A percentile compares a stretch with the other conserved stretches of the same genome.
These are phyloP conservation scores for Chiloscyllium punctatum DNA, from an alignment of 2,797 vertebrate species.

Conservation along the genomic window DNA sequence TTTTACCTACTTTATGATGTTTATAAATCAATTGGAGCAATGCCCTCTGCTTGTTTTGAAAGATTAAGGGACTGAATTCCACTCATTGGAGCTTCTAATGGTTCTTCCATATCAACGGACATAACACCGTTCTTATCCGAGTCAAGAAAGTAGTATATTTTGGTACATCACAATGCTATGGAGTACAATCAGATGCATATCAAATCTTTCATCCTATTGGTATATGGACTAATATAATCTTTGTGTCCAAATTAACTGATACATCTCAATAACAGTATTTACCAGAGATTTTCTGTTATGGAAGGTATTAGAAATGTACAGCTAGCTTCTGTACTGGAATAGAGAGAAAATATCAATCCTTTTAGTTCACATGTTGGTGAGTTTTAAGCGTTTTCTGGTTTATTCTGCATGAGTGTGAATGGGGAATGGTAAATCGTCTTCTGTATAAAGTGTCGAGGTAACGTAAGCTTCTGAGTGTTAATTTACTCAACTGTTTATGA, in stretches of 20 bases:
- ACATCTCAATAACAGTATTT: neutral
- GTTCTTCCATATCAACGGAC: neutral
- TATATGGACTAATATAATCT: neutral
- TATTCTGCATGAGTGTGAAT: no score
- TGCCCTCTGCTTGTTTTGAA: neutral
- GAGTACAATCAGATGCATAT: no score
- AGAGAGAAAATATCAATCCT: neutral
- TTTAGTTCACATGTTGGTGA: no score
- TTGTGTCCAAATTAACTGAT: neutral
- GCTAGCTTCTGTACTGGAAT: neutral
- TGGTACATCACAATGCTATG: no score
- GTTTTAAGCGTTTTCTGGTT: no score
- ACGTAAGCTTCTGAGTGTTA: no score
- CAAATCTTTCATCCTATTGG: neutral
- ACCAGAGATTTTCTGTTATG: neutral
- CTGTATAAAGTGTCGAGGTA: no score
- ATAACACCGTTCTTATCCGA: neutral
- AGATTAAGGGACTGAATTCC: neutral
- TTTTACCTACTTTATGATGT: neutral
- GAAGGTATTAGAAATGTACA: neutral
- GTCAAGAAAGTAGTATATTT: no score
- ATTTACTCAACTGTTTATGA: no score
- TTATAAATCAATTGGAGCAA: neutral
- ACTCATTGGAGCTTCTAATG: neutral
- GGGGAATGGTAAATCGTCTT: no score